These are phyloP conservation scores for Ichneumon xanthorius DNA, from an alignment of 2,888 invertebrate species.

Conservation along the genomic window DNA sequence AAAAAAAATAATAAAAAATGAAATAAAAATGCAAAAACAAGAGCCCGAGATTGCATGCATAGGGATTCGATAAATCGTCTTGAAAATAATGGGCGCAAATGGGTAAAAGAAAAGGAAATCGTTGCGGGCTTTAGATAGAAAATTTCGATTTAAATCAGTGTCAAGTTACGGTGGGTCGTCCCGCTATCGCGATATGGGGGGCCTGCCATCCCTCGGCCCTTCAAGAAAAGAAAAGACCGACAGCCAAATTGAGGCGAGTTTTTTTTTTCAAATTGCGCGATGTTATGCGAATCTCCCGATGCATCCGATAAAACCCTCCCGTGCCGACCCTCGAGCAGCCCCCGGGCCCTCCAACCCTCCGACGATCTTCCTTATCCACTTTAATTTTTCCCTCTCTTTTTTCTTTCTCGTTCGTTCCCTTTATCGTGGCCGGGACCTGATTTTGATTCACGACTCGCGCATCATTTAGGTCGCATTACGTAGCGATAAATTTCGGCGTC, in stretches of 20 bases:
- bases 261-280: slow-evolving; percentile 69
- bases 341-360: slow-evolving; percentile 11
- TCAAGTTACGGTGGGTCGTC: slow-evolving; percentile 49
- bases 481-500: slow-evolving; percentile 76
- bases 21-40: slow-evolving; percentile 2
- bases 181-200: slow-evolving; percentile 15
- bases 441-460: slow-evolving; percentile 78
- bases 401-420: slow-evolving; percentile 42
- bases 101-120: slow-evolving; percentile 2
- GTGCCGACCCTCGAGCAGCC: slow-evolving; percentile 11
- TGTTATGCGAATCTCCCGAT: slow-evolving; percentile 59
- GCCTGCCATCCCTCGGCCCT: slow-evolving; percentile 53
- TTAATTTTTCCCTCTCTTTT: not conserved
- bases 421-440: slow-evolving; percentile 64
- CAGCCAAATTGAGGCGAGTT: slow-evolving; percentile 69
- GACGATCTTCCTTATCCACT: slow-evolving; percentile 17
- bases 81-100: slow-evolving; percentile 43
- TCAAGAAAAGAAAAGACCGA: slow-evolving; percentile 39
- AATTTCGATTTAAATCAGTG: slow-evolving; percentile 45
- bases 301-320: slow-evolving; percentile 17
- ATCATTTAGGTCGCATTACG: slow-evolving; percentile 77
- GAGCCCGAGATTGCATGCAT: slow-evolving; percentile 29
- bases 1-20: not conserved
- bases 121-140: slow-evolving; percentile 21
- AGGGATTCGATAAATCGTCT: slow-evolving; percentile 54